Evolutionary conservation across 92 coral and sea anemone genomes (phyloP).

Genomic region (Actinernus sp.): DNA sequence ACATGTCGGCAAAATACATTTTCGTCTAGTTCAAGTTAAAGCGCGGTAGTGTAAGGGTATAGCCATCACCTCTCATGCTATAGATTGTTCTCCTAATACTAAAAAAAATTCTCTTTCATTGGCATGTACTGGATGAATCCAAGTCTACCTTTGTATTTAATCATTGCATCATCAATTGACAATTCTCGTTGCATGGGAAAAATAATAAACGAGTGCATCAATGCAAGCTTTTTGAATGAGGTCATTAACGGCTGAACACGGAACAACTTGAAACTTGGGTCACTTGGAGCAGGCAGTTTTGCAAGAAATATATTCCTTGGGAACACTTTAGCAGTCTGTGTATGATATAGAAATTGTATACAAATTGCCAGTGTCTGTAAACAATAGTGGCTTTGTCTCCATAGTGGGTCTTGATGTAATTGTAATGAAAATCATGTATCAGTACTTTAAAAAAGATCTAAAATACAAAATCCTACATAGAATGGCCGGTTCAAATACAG

Average conservation of each 20-base stretch:
- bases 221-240: neutral
- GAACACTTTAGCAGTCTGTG: too few species aligned
- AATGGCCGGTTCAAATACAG: constrained; percentile 46
- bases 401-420: constrained; percentile 21
- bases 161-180: constrained; percentile 17
- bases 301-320: too few species aligned
- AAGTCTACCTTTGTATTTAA: constrained; percentile 42
- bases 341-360: too few species aligned
- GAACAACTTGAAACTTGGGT: constrained; percentile 14
- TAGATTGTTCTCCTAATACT: too few species aligned
- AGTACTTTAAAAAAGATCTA: constrained; percentile 46
- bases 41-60: too few species aligned
- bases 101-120: too few species aligned
- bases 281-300: too few species aligned
- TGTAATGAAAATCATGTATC: constrained; percentile 51
- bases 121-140: constrained; percentile 34
- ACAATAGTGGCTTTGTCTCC: constrained; percentile 15
- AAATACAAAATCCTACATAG: constrained; percentile 39
- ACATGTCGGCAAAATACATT: too few species aligned
- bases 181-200: constrained; percentile 1
- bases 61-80: too few species aligned
- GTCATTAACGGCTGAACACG: constrained; percentile 10
- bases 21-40: too few species aligned
- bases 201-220: neutral
- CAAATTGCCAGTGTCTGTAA: constrained; percentile 44